Base-by-base conservation (phyloP, 2,888 invertebrate species). In the Drosophila ezoana region DNA sequence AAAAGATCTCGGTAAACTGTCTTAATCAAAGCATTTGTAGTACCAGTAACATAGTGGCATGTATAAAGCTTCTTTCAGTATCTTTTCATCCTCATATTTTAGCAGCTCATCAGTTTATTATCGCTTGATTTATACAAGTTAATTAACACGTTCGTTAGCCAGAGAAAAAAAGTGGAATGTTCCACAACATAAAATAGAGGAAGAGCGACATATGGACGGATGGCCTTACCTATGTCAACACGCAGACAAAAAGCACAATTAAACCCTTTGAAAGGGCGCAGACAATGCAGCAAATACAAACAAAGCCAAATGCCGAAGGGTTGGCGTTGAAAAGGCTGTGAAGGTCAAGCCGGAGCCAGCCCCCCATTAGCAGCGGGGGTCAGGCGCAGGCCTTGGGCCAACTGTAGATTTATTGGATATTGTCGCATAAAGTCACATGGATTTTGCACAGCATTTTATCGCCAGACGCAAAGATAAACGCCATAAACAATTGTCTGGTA, bases 341-440 rank as follows among this genome's bases (percentile, higher is more conserved):
- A 87, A 78, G 81, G 87, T 75, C 82, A 83, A 63, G 60, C 56
- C 63, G 37, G 53, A 48, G 38, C 38, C 32, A 35, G 18, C 37
- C 62, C 51, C 57, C 48, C 44, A 14, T 11, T 37, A 23, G 45
- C 37, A n/a, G 8, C 28, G 35, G 11, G 16, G 13, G 23, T n/a
- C 45, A 33, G 58, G 51, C 70, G 37, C 14, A 37, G 49, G 60
- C 60, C 60, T 43, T 20, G 64, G 63, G 60, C 51, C 52, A 72
- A 81, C 63, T 41, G 56, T 66, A 76, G 88, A 89, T 89, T 89
- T 89, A 89, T 89, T 89, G 88, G 89, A 85, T 86, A 87, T 88
- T 87, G 80, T 83, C 76, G 83, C 81, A 82, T 81, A 81, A 81
- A 79, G 78, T 85, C 77, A 77, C 79, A 78, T 81, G 78, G 85